Evolutionary conservation across 2,888 invertebrate species (phyloP).

Genomic region (Pardosa pseudoannulata): DNA sequence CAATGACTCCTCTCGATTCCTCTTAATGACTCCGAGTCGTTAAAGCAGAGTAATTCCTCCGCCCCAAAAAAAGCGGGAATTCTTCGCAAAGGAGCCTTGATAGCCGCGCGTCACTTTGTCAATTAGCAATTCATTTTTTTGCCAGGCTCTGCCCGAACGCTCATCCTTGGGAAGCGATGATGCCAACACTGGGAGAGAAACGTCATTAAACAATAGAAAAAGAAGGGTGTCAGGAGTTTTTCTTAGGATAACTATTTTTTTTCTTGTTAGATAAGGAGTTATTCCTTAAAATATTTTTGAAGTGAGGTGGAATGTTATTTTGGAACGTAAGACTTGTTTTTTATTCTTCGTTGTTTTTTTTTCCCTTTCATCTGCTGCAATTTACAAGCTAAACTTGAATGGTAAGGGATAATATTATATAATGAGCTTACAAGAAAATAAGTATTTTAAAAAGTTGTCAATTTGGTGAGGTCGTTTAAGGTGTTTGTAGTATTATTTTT

Average conservation of each 20-base stretch:
- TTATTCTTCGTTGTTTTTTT: too few species aligned
- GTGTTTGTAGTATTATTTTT: too few species aligned
- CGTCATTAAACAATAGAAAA: constrained; percentile 27
- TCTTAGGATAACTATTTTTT: not conserved
- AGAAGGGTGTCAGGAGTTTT: constrained; percentile 20
- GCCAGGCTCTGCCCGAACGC: not conserved
- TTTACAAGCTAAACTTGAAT: too few species aligned
- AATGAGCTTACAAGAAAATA: too few species aligned
- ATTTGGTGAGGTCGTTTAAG: too few species aligned
- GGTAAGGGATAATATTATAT: too few species aligned
- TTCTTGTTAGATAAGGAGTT: not conserved
- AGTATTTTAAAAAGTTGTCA: too few species aligned
- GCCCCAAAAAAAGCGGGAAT: not conserved
- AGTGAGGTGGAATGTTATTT: not conserved
- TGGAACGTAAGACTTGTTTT: too few species aligned
- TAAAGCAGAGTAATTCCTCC: not conserved
- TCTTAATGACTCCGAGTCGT: not conserved
- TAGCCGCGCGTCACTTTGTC: not conserved
- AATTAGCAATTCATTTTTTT: constrained; percentile 2
- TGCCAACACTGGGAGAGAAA: not conserved
- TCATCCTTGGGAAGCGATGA: not conserved
- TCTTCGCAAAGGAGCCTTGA: not conserved
- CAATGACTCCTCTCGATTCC: not conserved
- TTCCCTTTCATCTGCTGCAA: too few species aligned
- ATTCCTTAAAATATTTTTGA: not conserved